Evolutionary conservation across 2,113 vertebrate species (phyloP), one percentile per base, ranked within the genome.

Genomic region (Tragelaphus buxtoni): DNA sequence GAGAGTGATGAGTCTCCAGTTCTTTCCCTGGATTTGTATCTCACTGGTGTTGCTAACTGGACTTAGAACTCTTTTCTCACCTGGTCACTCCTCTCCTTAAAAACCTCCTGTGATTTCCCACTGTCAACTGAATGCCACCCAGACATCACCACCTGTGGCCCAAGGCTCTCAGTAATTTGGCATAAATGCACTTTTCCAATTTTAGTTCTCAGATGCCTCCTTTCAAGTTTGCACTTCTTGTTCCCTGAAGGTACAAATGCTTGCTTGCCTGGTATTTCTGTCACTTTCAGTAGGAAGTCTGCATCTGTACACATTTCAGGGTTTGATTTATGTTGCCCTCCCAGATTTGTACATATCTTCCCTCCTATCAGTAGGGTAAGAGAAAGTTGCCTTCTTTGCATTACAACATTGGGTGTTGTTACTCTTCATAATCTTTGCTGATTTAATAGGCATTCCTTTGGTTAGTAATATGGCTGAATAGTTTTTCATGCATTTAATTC

Each of bases 401-500:
- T 69, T 77, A 58, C 30, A 60, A 42, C 17, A 51, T 8, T 16
- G 20, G 51, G 13, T 1, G 2, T 83, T 95, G 65, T 49, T 91
- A 72, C 58, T 95, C 42, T 81, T 89, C 76, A 39, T 91, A 83
- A 72, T 93, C 47, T 53, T 89, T 93, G 90, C 51, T 12, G 77
- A 63, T n/a, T 65, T 49, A 85, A 26, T 24, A 91, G 63, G 24
- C 60, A 72, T 93, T 96, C 42, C 45, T 90, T 53, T 95, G 72
- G 55, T 95, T 95, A 88, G 35, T 58, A 81, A 81, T 91, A 39
- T 95, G 45, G 77, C 30, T 39, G 47, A 89, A 61, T 35, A 60
- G 35, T 80, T 92, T 96, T 85, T 88, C 49, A n/a, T 45, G 82
- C 30, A 56, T 83, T 95, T 95, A 53, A 79, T 93, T 96, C 39